Base-by-base conservation (phyloP, 1,140 invertebrate species). In the Periplaneta americana region DNA sequence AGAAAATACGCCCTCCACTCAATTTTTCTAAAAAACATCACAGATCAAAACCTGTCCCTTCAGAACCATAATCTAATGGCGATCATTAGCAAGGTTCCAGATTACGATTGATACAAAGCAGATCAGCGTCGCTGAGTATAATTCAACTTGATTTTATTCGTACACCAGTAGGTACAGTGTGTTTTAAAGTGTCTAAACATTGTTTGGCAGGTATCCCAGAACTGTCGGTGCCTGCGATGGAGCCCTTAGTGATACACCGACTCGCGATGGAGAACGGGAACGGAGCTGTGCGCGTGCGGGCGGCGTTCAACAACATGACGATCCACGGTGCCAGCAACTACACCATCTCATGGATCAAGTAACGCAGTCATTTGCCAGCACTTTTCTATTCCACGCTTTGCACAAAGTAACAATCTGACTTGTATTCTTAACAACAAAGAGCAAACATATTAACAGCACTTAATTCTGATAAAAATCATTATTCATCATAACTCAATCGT, bases 211-310 rank as follows among this genome's bases (percentile, higher is more conserved):
- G 94, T 79, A 91, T 95, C 28, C 85, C 89, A 0, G 94, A 95
- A 78, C 87, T 96, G 48, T 89, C 92, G 4, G 89, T 96, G 22
- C 94, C 93, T 1, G 90, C 93, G 1, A 92, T 95, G 81, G 94
- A 95, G 83, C 94, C 94, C 0, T 86, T 95, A 81, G 86, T 88
- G 8, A 94, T 96, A 57, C 91, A 92, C 18, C 89, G 91, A 80
- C 88, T 96, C 80, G 89, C 91, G 36, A 95, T 96, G 91, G 93
- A 94, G 86, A 95, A 95, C 85, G 91, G 92, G 1, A 92, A 93
- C 36, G 94, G 94, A 0, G 91, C 93, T 0, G 93, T 95, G 0
- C 89, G 92, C 48, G 91, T 96, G 9, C 91, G 91, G 15, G 94
- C 94, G 0, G 85, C 92, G 0, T 95, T 95, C 85, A 91, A 87